Base-by-base conservation (phyloP, 1,140 invertebrate species). In the Wiebesia pumilae region DNA sequence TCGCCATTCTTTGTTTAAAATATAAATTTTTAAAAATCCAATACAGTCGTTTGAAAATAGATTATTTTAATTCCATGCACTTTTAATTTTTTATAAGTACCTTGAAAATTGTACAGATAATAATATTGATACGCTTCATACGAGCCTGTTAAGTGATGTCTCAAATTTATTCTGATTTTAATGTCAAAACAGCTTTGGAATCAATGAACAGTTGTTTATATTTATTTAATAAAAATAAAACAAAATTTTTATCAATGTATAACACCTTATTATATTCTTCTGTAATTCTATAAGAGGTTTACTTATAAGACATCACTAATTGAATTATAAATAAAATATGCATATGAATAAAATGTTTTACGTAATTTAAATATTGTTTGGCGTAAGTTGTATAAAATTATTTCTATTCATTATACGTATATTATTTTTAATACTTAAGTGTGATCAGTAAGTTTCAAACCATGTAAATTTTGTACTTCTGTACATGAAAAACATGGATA, bases 291-390 rank as follows among this genome's bases (percentile, higher is more conserved):
- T 69, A 71, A 71, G 35, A 71, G 14, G 40, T 71, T 71, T 71
- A 38, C 30, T 69, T 69, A 69, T 35, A 69, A 69, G 67, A 14
- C 67, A 69, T 69, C 33, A 69, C 69, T 71, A 38, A 38, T 21
- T 24, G 33, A 71, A 71, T 71, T 71, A 71, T 71, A 71, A 69
- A 71, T 71, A 71, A 71, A 71, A 38, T 71, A 71, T 71, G 7
- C 35, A 71, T 24, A 24, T 38, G 14, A 35, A 38, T 38, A 35
- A 69, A 71, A 21, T 1, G 35, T 71, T 62, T 62, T 62, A 62
- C 58, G 58, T 62, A 62, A 62, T 27, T 62, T 27, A 62, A 27
- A 62, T 2, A 27, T 27, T 62, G 10, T 14, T 14, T 62, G 58
- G 21, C 24, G 21, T 27, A 62, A 3, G 24, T 27, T 62, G 27